Evolutionary conservation across 1,140 invertebrate species (phyloP).

Genomic region (Nasonia giraulti): DNA sequence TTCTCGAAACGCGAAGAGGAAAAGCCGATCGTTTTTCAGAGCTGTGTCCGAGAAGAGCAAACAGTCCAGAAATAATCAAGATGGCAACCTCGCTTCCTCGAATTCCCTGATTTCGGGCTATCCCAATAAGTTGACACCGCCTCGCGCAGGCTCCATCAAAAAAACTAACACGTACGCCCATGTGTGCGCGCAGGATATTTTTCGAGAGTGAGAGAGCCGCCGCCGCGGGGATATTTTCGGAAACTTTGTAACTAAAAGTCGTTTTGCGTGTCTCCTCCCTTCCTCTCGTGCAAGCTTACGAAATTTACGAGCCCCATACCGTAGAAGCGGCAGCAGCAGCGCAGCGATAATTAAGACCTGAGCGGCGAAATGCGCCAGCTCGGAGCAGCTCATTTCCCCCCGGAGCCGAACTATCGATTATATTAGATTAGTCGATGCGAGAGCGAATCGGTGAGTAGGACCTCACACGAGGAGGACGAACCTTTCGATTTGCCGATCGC

Average conservation of each 20-base stretch:
- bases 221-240: slow-evolving; percentile 55
- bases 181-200: no score
- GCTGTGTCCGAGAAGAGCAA: neutral
- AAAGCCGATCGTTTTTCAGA: neutral
- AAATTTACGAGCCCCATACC: slow-evolving; percentile 44
- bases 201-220: neutral
- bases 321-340: neutral
- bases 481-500: slow-evolving; percentile 40
- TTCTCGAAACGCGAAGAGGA: neutral
- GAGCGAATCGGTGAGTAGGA: neutral
- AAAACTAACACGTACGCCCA: slow-evolving; percentile 13
- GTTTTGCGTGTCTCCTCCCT: slow-evolving; percentile 35
- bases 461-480: slow-evolving; percentile 43
- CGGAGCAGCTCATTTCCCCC: slow-evolving; percentile 21
- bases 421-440: slow-evolving; percentile 45
- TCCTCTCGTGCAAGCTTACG: slow-evolving; percentile 40
- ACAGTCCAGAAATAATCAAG: slow-evolving; percentile 16
- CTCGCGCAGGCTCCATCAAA: neutral
- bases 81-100: neutral
- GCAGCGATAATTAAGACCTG: slow-evolving; percentile 50
- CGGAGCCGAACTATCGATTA: slow-evolving; percentile 41
- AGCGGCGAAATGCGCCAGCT: slow-evolving; percentile 28
- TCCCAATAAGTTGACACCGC: slow-evolving; percentile 1
- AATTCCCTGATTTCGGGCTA: slow-evolving; percentile 9
- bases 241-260: slow-evolving; percentile 55